Percentiles rank a stretch among this genome's conserved stretches.
These are phyloP conservation scores for Polymixis flavicincta DNA, from an alignment of 2,888 invertebrate genomes.

Conservation along the genomic window DNA sequence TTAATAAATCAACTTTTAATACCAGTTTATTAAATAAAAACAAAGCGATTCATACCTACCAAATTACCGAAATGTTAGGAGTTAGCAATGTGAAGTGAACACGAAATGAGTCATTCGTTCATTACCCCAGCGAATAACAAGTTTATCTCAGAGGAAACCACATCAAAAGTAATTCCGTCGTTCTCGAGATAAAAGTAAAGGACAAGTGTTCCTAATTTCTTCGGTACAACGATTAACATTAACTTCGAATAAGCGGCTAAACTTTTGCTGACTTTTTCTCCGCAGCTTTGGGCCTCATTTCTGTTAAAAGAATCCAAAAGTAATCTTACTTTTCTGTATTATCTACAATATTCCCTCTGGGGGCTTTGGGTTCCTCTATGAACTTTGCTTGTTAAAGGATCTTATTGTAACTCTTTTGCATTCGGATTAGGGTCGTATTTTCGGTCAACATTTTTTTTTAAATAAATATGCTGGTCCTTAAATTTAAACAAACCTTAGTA, in stretches of 20 bases:
- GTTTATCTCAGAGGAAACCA: conserved; percentile 29
- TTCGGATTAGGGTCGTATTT: conserved; percentile 8
- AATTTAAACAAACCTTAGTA: neutral
- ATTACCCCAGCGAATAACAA: conserved; percentile 33
- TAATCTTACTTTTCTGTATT: conserved; percentile 58
- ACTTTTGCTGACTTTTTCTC: conserved; percentile 49
- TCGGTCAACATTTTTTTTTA: neutral
- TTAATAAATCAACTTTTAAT: no score
- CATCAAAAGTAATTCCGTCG: conserved; percentile 43
- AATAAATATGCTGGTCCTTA: neutral
- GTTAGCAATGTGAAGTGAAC: conserved; percentile 32
- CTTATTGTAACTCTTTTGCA: conserved; percentile 36
- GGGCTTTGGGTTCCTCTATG: conserved; percentile 22
- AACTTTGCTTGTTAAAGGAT: conserved; percentile 37
- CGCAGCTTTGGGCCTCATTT: conserved; percentile 36
- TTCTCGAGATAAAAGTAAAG: conserved; percentile 50
- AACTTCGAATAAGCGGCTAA: conserved; percentile 48
- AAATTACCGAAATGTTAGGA: neutral
- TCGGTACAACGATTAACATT: conserved; percentile 52
- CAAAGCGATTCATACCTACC: neutral
- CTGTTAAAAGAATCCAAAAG: conserved; percentile 57
- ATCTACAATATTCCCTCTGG: conserved; percentile 49
- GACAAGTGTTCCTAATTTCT: conserved; percentile 48
- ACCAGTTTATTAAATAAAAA: no score
- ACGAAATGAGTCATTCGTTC: conserved; percentile 22